Conservation (phyloP, 2,113 vertebrate species). For the Octodon degus region DNA sequence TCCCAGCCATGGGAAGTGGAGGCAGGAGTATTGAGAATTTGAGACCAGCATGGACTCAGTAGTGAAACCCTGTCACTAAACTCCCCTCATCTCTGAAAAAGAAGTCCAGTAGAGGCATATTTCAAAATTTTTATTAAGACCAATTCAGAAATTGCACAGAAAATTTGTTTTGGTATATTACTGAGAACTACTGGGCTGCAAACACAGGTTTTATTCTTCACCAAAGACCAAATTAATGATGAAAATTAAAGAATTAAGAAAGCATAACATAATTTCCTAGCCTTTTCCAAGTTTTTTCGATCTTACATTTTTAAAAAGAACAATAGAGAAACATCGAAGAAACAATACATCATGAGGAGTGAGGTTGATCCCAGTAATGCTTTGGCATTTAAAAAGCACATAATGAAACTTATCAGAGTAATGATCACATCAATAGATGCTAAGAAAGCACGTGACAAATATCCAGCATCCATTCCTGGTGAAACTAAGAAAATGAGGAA, state of each 20-base stretch:
- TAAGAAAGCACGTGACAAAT: constrained; percentile 30
- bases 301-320: constrained; percentile 14
- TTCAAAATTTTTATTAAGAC: constrained; percentile 31
- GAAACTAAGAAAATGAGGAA: neutral
- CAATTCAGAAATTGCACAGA: constrained; percentile 31
- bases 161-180: neutral
- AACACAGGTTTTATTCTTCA: neutral
- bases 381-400: constrained; percentile 52
- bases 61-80: neutral
- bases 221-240: constrained; percentile 20
- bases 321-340: neutral
- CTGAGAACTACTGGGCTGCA: constrained; percentile 1
- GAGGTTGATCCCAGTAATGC: neutral
- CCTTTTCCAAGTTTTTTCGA: neutral
- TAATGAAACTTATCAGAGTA: neutral
- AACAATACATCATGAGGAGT: neutral
- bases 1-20: neutral
- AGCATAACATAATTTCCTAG: constrained; percentile 14
- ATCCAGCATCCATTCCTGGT: neutral
- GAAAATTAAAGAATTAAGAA: constrained; percentile 41
- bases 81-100: neutral
- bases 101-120: neutral
- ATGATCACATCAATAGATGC: neutral
- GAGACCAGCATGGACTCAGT: neutral
- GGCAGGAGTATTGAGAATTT: neutral